Evolutionary conservation across 2,113 vertebrate genomes (phyloP), one percentile per base, ranked within the genome.

Genomic region (Protobothrops mucrosquamatus): DNA sequence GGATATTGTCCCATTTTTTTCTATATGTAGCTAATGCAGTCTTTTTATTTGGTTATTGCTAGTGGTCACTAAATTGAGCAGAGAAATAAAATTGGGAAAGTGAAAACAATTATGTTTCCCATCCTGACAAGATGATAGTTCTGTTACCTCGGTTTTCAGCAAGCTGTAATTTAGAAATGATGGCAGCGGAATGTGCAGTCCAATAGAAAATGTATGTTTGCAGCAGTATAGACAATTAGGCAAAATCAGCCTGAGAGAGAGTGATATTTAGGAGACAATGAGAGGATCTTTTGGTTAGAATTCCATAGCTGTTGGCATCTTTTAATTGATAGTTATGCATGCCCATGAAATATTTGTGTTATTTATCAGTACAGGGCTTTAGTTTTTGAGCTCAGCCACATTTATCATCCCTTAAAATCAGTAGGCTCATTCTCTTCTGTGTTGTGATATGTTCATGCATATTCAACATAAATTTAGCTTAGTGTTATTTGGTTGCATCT

Each of bases 141-240:
- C 97, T 97, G 97, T 97, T 98, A 95, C 96, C 97, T 98, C 96
- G 90, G 95, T 97, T 98, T 96, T 93, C 96, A 98, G 95, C 97
- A 98, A 97, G 97, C 98, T 98, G 85, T 98, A 98, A 98, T 98
- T 98, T 97, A 96, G 96, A 97, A 96, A 97, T 98, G 98, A 98
- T 98, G 97, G 97, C 98, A 97, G 96, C 95, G 95, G 97, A 96
- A 97, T 95, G 95, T 51, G 0, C 94, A 93, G 95, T 93, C 96
- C 96, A 96, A 97, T 96, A 97, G 96, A 97, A 97, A 98, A 98
- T 96, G 97, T 96, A 94, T 95, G 97, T 97, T 98, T 97, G 95
- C 96, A 96, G 96, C 96, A 98, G 97, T 98, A 96, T 94, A 97
- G 96, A 96, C 97, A 98, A 43, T 98, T 97, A 98, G 97, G 97